Base-by-base conservation (phyloP, 2,888 invertebrate genomes). In the Tenthredo mesomela region DNA sequence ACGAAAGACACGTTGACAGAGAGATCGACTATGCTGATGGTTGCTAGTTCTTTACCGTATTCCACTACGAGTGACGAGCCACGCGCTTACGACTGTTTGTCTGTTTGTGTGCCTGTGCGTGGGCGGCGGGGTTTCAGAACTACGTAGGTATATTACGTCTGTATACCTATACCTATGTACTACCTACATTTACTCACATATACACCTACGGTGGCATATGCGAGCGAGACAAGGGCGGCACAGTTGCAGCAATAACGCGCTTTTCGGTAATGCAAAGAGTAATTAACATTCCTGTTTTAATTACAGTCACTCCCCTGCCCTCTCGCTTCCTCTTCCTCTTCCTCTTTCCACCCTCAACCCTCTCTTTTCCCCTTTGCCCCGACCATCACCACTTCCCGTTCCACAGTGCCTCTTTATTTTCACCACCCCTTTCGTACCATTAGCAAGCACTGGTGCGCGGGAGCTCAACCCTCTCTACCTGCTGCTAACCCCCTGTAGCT, bases 271-370 rank as follows among this genome's bases (percentile, higher is more conserved):
- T 91, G 92, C 92, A 92, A 92, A 92, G 92, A 91, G 92, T 92
- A 93, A 93, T 93, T 92, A 93, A 93, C 92, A 92, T 93, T 93
- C 92, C 92, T 90, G 91, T 92, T 93, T 92, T 92, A 93, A 93
- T 93, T 93, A 91, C 92, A 91, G 88, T 89, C 89, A 89, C 89
- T 85, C 86, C 77, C 84, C 82, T 70, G 82, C 65, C 77, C 58
- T 40, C 73, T 61, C 71, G 70, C 82, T 84, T 85, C 86, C 80
- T 86, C 85, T 77, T 58, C 67, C 80, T 75, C 86, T 78, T 70
- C 75, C 54, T 82, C 85, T 85, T 85, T 86, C 84, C 84, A 58
- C 84, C 84, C 82, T 71, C 84, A 71, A 67, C 84, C 80, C 71
- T 40, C 54, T 50, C 71, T 29, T 21, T 71, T 10, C 29, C 18